A percentile compares a stretch with the other conserved stretches of the same genome.
Conservation (phyloP, 2,888 invertebrate species). For the Drosophila merina region DNA sequence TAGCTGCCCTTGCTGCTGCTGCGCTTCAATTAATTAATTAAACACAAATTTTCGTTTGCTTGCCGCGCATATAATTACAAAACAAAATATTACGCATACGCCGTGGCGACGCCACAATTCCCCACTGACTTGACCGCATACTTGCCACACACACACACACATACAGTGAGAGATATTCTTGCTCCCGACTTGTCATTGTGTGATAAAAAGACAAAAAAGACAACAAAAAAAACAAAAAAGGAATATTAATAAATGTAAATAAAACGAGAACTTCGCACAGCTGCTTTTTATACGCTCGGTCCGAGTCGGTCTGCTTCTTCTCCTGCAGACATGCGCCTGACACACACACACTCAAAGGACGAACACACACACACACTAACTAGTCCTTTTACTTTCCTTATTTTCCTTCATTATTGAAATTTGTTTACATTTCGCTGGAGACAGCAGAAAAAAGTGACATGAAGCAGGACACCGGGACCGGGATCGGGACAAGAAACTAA, state of each 20-base stretch:
- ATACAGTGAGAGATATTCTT: slow-evolving; percentile 1
- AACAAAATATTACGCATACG: slow-evolving; percentile 69
- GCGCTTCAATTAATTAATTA: slow-evolving; percentile 71
- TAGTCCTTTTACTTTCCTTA: slow-evolving; percentile 2
- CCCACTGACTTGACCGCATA: slow-evolving; percentile 41
- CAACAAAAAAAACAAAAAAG: slow-evolving; percentile 4
- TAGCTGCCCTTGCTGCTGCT: slow-evolving; percentile 22
- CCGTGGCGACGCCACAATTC: slow-evolving; percentile 59
- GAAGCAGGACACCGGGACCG: background rate
- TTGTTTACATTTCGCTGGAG: slow-evolving; percentile 45
- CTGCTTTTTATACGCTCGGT: slow-evolving; percentile 31
- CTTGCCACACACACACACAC: slow-evolving; percentile 5
- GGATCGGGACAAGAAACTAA: background rate
- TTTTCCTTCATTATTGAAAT: slow-evolving; percentile 34
- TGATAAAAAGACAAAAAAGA: too few relatives aligned
- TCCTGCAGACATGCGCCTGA: slow-evolving; percentile 46
- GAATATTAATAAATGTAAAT: slow-evolving; percentile 44
- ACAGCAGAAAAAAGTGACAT: slow-evolving; percentile 15
- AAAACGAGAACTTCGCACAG: slow-evolving; percentile 44
- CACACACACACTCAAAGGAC: slow-evolving; percentile 19
- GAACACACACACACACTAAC: slow-evolving; percentile 1
- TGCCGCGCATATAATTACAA: slow-evolving; percentile 53
- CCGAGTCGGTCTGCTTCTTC: slow-evolving; percentile 21
- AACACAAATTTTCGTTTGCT: slow-evolving; percentile 59
- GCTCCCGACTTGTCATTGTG: background rate